Conservation (phyloP, 92 coral and sea anemone genomes). For the Galaxea fascicularis region DNA sequence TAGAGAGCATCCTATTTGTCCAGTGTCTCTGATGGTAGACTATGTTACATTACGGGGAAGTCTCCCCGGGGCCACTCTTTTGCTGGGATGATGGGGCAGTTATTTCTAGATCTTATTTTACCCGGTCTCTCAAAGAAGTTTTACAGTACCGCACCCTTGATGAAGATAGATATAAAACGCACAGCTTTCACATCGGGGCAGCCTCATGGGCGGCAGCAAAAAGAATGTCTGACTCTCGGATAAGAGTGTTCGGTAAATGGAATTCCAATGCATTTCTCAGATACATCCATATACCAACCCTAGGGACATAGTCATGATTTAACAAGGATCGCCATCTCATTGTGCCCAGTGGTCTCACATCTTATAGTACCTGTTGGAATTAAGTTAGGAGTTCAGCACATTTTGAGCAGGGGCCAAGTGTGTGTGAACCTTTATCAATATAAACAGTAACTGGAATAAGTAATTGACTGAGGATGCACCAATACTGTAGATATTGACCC, state of each 20-base stretch:
- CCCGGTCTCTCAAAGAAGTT: background rate
- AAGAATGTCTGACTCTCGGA: conserved; percentile 28
- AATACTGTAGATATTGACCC: background rate
- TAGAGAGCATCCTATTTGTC: conserved; percentile 28
- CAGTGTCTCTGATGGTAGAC: conserved; percentile 23
- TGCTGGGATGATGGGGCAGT: conserved; percentile 33
- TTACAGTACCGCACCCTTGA: conserved; percentile 11
- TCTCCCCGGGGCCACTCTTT: conserved; percentile 9
- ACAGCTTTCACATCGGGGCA: conserved; percentile 15
- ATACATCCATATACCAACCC: conserved; percentile 19
- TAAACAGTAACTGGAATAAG: background rate
- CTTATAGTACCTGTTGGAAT: conserved; percentile 1
- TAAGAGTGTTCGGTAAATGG: conserved; percentile 18
- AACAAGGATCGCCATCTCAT: conserved; percentile 15
- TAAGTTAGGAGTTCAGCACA: conserved; percentile 15
- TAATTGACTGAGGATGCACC: background rate
- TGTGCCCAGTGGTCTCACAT: conserved; percentile 16
- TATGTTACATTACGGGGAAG: conserved; percentile 7
- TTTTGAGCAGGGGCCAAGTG: conserved; percentile 25
- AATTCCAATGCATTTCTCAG: conserved; percentile 35
- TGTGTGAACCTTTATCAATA: conserved; percentile 16
- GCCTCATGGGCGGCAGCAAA: conserved; percentile 26
- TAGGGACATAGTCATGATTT: background rate
- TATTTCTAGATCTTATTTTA: conserved; percentile 15
- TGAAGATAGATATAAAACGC: background rate